phyloP scores from a whole-genome alignment of 2,888 invertebrate genomes.

The Patella pellucida region DNA sequence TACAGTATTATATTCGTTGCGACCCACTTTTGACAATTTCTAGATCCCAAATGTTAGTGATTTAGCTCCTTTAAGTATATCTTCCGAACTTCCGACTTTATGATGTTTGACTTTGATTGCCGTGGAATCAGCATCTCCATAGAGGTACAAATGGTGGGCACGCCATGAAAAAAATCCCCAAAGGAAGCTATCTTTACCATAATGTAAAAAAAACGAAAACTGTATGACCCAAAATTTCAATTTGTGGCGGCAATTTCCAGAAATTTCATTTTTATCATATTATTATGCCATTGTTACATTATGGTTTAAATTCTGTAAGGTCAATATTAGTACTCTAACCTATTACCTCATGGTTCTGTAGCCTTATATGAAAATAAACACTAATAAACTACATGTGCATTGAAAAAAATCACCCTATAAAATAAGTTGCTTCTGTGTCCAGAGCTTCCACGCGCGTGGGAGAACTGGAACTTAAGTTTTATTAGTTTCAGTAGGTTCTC shows the following conservation, averaged over 20 bases:
- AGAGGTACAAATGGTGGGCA: conserved; percentile 47
- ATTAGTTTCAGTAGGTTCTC: no score
- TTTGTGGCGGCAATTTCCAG: conserved; percentile 45
- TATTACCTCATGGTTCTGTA: no score
- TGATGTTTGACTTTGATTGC: conserved; percentile 27
- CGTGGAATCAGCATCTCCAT: conserved; percentile 39
- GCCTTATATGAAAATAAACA: no score
- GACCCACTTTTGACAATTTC: no score
- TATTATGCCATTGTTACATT: conserved; percentile 29
- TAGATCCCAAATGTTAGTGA: no score
- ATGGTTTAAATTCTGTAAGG: conserved; percentile 24
- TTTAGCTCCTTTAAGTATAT: conserved; percentile 32
- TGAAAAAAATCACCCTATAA: no score
- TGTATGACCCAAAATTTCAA: conserved; percentile 44
- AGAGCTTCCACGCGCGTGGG: no score
- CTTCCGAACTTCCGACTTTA: conserved; percentile 28
- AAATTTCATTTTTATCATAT: conserved; percentile 23
- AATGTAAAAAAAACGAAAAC: conserved; percentile 48
- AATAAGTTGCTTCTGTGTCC: no score
- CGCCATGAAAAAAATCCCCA: conserved; percentile 47
- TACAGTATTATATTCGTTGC: no score
- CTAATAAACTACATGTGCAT: no score
- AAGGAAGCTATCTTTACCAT: conserved; percentile 46
- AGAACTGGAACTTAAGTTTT: no score
- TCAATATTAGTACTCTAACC: conserved; percentile 17